Conservation (phyloP, 2,113 vertebrate genomes). For the Orycteropus afer region DNA sequence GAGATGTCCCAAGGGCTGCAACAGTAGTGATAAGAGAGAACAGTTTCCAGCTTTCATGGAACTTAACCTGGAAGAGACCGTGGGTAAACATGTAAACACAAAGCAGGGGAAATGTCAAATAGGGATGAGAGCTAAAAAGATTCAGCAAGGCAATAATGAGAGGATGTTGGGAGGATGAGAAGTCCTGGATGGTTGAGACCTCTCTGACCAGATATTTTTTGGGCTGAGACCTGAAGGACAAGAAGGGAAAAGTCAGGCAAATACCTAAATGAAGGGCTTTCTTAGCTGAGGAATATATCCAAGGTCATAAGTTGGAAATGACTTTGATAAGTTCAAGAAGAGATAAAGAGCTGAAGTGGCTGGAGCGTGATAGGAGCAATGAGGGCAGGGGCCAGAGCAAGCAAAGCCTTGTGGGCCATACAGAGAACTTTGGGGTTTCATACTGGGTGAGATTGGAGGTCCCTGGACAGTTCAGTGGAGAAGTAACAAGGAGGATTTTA, state of each 20-base stretch:
- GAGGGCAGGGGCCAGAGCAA: no score
- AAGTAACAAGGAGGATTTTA: background rate
- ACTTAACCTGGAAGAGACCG: background rate
- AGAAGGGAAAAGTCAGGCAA: background rate
- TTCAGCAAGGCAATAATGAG: background rate
- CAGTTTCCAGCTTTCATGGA: background rate
- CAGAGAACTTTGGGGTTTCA: background rate
- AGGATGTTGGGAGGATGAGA: background rate
- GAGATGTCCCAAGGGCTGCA: background rate
- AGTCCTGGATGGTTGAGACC: background rate
- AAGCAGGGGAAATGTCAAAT: no score
- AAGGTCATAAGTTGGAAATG: background rate
- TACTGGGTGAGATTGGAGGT: background rate
- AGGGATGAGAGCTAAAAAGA: background rate
- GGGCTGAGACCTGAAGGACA: background rate
- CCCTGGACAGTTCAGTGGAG: background rate
- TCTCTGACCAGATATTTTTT: background rate
- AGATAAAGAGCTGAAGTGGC: background rate
- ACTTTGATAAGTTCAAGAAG: background rate
- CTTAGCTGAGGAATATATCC: background rate
- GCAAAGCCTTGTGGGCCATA: background rate
- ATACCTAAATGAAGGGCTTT: background rate
- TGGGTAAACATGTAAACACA: background rate
- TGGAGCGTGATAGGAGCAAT: accelerated
- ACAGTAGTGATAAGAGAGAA: background rate